Percentiles rank a stretch among this genome's conserved stretches.
These are phyloP conservation scores for Recurvirostra avosetta DNA, from an alignment of 2,113 vertebrate species.

Conservation along the genomic window DNA sequence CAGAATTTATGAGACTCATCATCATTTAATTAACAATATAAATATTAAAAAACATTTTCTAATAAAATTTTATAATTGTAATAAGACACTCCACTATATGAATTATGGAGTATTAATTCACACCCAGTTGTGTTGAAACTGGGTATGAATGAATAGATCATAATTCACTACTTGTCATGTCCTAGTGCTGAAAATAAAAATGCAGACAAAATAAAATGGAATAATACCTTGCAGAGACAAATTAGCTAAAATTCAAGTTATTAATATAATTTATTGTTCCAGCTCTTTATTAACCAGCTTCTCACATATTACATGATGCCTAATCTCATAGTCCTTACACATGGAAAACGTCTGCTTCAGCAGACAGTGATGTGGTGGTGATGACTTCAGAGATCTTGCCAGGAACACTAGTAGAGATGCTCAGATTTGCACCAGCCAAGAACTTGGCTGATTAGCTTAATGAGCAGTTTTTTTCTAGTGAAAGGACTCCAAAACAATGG, in stretches of 20 bases:
- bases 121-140: conserved; percentile 71
- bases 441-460: not conserved
- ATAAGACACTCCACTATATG: conserved; percentile 65
- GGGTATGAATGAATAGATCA: conserved; percentile 63
- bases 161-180: conserved; percentile 58
- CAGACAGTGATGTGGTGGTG: not conserved
- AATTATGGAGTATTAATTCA: conserved; percentile 73
- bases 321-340: not conserved
- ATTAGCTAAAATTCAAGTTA: conserved; percentile 50
- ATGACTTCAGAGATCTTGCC: not conserved
- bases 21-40: conserved; percentile 78
- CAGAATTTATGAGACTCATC: conserved; percentile 72
- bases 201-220: conserved; percentile 53
- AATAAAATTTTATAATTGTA: conserved; percentile 79
- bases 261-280: conserved; percentile 61
- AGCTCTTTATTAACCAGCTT: not conserved
- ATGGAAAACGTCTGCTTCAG: not conserved
- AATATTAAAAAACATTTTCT: conserved; percentile 78
- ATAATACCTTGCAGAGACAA: conserved; percentile 32
- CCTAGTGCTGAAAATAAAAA: conserved; percentile 67
- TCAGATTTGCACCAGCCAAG: not conserved
- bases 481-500: not conserved
- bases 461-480: not conserved
- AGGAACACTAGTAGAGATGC: not conserved
- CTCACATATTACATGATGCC: not conserved